Base-by-base conservation (phyloP, 2,797 vertebrate species). In the Lagocephalus sceleratus region DNA sequence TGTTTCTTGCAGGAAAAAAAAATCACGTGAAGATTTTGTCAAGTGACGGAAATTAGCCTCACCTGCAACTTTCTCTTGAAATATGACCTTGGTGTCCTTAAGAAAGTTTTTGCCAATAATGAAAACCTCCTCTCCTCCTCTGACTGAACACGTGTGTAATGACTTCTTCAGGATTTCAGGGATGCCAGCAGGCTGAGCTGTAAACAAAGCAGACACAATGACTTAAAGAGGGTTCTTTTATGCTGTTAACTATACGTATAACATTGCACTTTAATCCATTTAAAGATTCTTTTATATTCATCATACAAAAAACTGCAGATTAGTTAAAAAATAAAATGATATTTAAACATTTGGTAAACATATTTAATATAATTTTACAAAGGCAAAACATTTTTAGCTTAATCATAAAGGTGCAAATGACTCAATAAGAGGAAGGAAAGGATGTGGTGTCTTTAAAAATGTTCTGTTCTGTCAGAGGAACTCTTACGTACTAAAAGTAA, bases 41-140 rank as follows among this genome's bases (percentile, higher is more conserved):
- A 41, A 41, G n/a, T 19, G 35, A 3, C 8, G 10, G 2, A 35
- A 50, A 60, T 10, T 57, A 14, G 32, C 14, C 68, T 63, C 71
- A 99, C 97, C 97, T 50, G 95, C 93, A 70, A 92, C 32, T 61
- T 95, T 97, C 83, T 99, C 96, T 11, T 99, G 96, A 88, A 99
- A 99, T 85, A 98, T 91, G 76, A 99, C 96, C 92, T 98, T 98
- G 64, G 97, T 95, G 90, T 98, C 97, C 89, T 98, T 99, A 11
- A 99, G 92, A 81, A 99, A 99, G 88, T 99, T 99, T 88, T 99
- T 99, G 83, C 97, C 97, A 26, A 99, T 99, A 77, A 99, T 92
- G 75, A 99, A 99, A 62, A 99, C 90, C 69, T 99, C 97, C 66
- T 96, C 94, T 63, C 95, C 96, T 14, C 97, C 97, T 76, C 90